phyloP scores from a whole-genome alignment of 2,113 vertebrate species.

The Alligator mississippiensis region DNA sequence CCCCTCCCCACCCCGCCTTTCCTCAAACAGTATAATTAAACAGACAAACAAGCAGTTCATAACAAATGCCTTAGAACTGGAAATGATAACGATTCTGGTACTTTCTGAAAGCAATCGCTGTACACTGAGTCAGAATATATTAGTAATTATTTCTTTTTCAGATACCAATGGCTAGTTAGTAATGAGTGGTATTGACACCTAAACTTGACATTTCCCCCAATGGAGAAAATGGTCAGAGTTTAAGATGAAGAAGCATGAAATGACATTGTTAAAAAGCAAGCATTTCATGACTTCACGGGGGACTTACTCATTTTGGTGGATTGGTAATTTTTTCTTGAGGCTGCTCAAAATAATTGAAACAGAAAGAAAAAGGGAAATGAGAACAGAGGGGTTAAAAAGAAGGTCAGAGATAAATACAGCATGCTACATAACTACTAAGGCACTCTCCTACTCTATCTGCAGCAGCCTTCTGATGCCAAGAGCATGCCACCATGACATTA shows the following conservation, averaged over 20 bases:
- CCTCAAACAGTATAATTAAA: slow-evolving; percentile 53
- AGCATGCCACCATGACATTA: slow-evolving; percentile 71
- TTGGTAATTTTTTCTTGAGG: slow-evolving; percentile 99
- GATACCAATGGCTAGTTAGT: slow-evolving; percentile 73
- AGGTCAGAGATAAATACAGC: slow-evolving; percentile 71
- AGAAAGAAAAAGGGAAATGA: slow-evolving; percentile 87
- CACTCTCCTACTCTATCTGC: slow-evolving; percentile 63
- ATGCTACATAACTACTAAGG: slow-evolving; percentile 75
- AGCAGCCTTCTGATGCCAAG: slow-evolving; percentile 64
- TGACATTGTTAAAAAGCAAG: slow-evolving; percentile 82
- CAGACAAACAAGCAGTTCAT: slow-evolving; percentile 34
- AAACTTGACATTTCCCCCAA: slow-evolving; percentile 89
- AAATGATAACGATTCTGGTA: slow-evolving; percentile 65
- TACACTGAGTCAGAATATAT: slow-evolving; percentile 58
- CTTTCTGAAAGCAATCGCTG: slow-evolving; percentile 71
- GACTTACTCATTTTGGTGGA: slow-evolving; percentile 98
- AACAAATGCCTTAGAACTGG: slow-evolving; percentile 58
- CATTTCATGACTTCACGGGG: slow-evolving; percentile 85
- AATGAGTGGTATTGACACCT: slow-evolving; percentile 79
- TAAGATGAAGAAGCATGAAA: slow-evolving; percentile 91
- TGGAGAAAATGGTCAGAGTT: slow-evolving; percentile 87
- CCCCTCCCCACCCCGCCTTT: neutral
- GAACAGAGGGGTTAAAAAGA: slow-evolving; percentile 82
- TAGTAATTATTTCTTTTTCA: slow-evolving; percentile 71
- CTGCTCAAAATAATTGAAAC: slow-evolving; percentile 96